A percentile compares a stretch with the other conserved stretches of the same genome.
Evolutionary conservation across 2,113 vertebrate species (phyloP).

Genomic region (Neolamprologus brichardi): DNA sequence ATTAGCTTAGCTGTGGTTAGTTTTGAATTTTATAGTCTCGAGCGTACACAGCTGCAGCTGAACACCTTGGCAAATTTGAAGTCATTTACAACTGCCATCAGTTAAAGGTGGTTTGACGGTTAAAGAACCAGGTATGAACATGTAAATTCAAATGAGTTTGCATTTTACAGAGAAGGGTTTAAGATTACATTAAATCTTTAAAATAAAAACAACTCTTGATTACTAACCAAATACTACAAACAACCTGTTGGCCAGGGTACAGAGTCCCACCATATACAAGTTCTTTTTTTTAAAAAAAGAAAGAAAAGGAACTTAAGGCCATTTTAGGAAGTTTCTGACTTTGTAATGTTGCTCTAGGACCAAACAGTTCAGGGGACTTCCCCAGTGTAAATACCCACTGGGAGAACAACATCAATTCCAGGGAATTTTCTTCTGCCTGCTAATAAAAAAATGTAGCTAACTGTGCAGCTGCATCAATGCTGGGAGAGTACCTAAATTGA

Average conservation of each 20-base stretch:
- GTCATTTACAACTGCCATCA: not conserved
- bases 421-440: not conserved
- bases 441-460: not conserved
- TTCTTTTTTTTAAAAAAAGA: accelerated
- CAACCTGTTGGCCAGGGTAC: not conserved
- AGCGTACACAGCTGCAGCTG: not conserved
- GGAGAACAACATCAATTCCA: not conserved
- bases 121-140: not conserved
- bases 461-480: not conserved
- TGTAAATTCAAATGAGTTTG: not conserved
- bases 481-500: not conserved
- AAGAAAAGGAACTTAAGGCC: not conserved
- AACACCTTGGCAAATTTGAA: not conserved
- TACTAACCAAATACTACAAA: not conserved
- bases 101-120: not conserved
- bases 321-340: not conserved
- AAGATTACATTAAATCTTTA: not conserved
- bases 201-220: not conserved
- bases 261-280: not conserved
- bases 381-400: not conserved
- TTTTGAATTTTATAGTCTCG: not conserved
- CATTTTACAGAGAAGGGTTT: not conserved
- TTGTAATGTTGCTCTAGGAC: not conserved
- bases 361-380: not conserved
- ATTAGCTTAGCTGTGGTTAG: not conserved